These are phyloP conservation scores for Dicycla oo DNA, from an alignment of 2,888 invertebrate species.

Conservation along the genomic window DNA sequence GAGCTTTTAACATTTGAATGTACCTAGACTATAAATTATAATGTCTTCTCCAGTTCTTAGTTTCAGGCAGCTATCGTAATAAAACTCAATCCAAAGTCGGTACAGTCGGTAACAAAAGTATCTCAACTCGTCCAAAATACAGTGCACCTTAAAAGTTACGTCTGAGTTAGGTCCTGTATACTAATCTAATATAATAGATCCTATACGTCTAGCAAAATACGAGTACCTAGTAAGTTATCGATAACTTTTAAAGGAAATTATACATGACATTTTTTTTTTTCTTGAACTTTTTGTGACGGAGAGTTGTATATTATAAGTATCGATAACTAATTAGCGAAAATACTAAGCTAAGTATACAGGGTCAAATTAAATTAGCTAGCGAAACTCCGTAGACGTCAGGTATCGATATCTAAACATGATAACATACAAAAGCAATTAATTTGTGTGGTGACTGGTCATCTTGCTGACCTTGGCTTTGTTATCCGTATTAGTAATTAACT, in stretches of 20 bases:
- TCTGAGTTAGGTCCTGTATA: neutral
- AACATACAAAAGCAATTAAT: too few relatives aligned
- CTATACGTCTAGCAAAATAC: neutral
- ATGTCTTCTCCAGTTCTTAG: conserved; percentile 19
- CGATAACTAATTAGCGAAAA: too few relatives aligned
- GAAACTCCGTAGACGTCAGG: too few relatives aligned
- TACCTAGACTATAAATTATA: conserved; percentile 21
- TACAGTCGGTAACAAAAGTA: neutral
- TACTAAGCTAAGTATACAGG: too few relatives aligned
- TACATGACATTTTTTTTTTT: too few relatives aligned
- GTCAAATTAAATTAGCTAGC: too few relatives aligned
- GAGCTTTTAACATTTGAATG: conserved; percentile 18
- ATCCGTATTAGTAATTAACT: too few relatives aligned
- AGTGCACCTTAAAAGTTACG: neutral
- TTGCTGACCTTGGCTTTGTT: too few relatives aligned
- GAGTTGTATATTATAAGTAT: too few relatives aligned
- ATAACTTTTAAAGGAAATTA: neutral
- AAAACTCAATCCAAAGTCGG: conserved; percentile 31
- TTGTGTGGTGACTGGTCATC: too few relatives aligned
- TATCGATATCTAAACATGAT: too few relatives aligned
- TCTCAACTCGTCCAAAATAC: neutral
- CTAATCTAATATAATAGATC: neutral
- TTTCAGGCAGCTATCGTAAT: conserved; percentile 24
- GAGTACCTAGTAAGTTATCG: neutral
- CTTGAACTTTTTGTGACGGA: too few relatives aligned